Evolutionary conservation across 2,888 invertebrate genomes (phyloP).

Genomic region (Rhingia rostrata): DNA sequence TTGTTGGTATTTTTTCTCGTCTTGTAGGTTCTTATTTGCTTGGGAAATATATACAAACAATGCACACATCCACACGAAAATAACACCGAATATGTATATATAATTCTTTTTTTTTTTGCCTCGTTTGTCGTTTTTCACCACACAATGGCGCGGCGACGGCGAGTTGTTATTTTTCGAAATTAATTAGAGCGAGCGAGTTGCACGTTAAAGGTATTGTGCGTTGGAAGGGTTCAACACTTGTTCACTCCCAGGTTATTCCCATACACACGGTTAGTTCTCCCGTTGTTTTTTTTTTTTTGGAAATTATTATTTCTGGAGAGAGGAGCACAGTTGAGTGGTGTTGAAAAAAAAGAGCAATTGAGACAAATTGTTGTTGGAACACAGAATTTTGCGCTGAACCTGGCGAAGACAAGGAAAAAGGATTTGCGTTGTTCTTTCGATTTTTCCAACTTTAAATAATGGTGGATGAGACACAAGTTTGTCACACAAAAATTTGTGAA

Average conservation of each 20-base stretch:
- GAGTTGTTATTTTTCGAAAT: conserved; percentile 68
- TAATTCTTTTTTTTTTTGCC: conserved; percentile 25
- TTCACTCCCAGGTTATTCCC: conserved; percentile 20
- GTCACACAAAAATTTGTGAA: no score
- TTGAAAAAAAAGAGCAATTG: conserved; percentile 6
- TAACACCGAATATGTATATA: neutral
- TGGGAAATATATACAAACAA: conserved; percentile 39
- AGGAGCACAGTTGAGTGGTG: conserved; percentile 19
- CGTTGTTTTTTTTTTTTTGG: neutral
- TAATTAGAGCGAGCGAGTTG: conserved; percentile 41
- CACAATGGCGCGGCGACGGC: conserved; percentile 35
- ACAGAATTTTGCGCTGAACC: conserved; percentile 6
- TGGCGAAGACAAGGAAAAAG: conserved; percentile 6
- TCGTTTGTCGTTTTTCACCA: conserved; percentile 32
- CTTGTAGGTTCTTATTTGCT: conserved; percentile 21
- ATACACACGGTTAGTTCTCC: neutral
- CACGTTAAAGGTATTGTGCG: conserved; percentile 2
- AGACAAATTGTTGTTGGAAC: conserved; percentile 3
- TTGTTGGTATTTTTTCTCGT: conserved; percentile 7
- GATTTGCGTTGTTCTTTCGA: conserved; percentile 10
- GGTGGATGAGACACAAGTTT: no score
- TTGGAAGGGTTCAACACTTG: conserved; percentile 37
- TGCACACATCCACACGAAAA: conserved; percentile 22
- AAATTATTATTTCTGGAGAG: neutral
- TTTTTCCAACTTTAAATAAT: neutral